Evolutionary conservation across 2,888 invertebrate species (phyloP).

Genomic region (Bombylius major): DNA sequence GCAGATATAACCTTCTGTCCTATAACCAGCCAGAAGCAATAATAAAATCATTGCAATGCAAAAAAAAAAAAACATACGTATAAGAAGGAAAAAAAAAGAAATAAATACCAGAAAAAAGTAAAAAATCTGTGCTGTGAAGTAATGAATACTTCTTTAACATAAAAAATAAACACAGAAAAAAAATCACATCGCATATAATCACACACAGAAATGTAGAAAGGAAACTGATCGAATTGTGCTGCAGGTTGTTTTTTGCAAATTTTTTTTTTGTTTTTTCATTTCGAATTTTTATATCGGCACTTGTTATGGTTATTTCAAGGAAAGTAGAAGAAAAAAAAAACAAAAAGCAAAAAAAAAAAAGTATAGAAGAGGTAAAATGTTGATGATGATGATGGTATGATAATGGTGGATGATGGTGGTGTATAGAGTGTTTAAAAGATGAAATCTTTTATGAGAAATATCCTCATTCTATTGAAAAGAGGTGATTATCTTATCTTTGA

Average conservation of each 20-base stretch:
- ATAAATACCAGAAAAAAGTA: neutral
- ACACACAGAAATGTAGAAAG: neutral
- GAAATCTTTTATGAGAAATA: too few relatives aligned
- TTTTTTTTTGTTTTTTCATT: neutral
- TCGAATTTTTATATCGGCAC: neutral
- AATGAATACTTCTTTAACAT: neutral
- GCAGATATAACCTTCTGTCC: neutral
- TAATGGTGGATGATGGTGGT: too few relatives aligned
- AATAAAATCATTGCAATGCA: neutral
- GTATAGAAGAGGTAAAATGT: too few relatives aligned
- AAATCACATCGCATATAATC: neutral
- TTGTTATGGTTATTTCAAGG: too few relatives aligned
- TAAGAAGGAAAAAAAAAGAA: too few relatives aligned
- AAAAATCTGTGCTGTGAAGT: neutral
- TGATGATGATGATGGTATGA: too few relatives aligned
- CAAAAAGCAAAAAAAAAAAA: too few relatives aligned
- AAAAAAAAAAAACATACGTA: neutral
- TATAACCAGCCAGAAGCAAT: neutral
- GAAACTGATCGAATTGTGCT: slow-evolving; percentile 6
- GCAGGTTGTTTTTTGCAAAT: slow-evolving; percentile 6
- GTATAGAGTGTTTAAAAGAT: too few relatives aligned
- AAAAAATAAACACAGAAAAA: neutral
- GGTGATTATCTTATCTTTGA: slow-evolving; percentile 9
- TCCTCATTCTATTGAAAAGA: neutral
- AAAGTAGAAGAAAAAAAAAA: too few relatives aligned